Conservation (phyloP, 2,797 vertebrate genomes). For the Ptychadena robeensis region DNA sequence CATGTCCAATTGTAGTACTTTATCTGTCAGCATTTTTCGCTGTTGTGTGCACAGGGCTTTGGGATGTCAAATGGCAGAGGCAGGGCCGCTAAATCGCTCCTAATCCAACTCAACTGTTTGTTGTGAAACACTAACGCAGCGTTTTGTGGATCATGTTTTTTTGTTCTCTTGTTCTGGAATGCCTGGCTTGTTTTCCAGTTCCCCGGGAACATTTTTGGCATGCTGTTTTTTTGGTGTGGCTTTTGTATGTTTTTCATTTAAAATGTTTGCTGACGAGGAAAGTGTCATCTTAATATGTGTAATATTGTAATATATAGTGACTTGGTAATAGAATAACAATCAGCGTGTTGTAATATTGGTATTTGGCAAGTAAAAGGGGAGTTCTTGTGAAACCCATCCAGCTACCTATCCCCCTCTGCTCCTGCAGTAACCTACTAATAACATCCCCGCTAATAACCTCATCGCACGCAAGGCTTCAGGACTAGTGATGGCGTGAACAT, state of each 20-base stretch:
- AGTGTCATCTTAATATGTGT: background rate
- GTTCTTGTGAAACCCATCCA: too few relatives aligned
- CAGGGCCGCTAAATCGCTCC: slow-evolving; percentile 74
- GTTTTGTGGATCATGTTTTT: slow-evolving; percentile 28
- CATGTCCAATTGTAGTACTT: slow-evolving; percentile 44
- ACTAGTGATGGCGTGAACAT: too few relatives aligned
- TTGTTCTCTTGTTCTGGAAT: slow-evolving; percentile 45
- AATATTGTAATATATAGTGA: background rate
- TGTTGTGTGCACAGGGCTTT: slow-evolving; percentile 69
- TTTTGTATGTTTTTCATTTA: slow-evolving; percentile 28
- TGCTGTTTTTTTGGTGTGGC: background rate
- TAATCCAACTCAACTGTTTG: slow-evolving; percentile 73
- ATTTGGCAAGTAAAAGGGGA: too few relatives aligned
- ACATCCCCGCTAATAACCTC: too few relatives aligned
- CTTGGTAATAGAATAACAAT: too few relatives aligned
- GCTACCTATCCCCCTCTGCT: too few relatives aligned
- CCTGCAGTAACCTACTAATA: too few relatives aligned
- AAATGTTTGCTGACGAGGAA: background rate
- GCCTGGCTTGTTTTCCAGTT: background rate
- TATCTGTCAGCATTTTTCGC: slow-evolving; percentile 74
- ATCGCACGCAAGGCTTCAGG: too few relatives aligned
- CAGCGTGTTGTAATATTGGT: too few relatives aligned
- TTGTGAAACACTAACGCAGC: slow-evolving; percentile 66
- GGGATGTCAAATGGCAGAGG: slow-evolving; percentile 68
- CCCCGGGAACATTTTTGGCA: slow-evolving; percentile 15